phyloP scores from a whole-genome alignment of 2,113 vertebrate genomes.

The Chrysemys picta region DNA sequence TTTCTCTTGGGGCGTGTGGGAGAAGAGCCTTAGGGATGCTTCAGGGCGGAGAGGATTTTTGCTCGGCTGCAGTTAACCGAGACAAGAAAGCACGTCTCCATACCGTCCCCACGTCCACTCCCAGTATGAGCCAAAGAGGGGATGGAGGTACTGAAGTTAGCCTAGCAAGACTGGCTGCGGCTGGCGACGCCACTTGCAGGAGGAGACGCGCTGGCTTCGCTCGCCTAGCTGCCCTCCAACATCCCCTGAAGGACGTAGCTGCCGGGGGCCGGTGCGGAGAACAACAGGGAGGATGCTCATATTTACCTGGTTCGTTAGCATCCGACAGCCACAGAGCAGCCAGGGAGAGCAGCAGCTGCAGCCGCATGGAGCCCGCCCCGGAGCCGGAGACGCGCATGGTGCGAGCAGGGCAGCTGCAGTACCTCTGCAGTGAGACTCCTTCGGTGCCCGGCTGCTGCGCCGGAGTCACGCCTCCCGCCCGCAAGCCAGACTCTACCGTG shows the following conservation, averaged over 20 bases:
- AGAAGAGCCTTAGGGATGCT: not conserved
- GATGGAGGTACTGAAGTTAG: not conserved
- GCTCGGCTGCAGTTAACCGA: not conserved
- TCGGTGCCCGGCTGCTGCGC: not conserved
- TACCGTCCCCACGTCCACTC: not conserved
- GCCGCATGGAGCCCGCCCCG: fast-evolving
- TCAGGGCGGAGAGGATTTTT: not conserved
- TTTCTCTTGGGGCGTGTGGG: not conserved
- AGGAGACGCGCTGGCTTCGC: not conserved
- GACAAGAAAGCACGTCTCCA: not conserved
- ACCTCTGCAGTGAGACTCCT: not conserved
- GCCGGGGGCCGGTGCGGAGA: fast-evolving
- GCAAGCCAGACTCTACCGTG: not conserved
- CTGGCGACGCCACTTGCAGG: not conserved
- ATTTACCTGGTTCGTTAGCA: slow-evolving; percentile 44
- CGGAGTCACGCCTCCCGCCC: not conserved
- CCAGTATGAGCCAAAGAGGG: not conserved
- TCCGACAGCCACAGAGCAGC: not conserved
- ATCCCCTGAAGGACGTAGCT: not conserved
- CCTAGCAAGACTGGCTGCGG: too few relatives aligned
- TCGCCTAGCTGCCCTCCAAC: not conserved
- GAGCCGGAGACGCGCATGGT: slow-evolving; percentile 7
- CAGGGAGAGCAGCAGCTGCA: not conserved
- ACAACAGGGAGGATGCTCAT: fast-evolving
- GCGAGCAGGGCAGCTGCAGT: fast-evolving